A percentile compares a stretch with the other conserved stretches of the same genome.
These are phyloP conservation scores for Peromyscus melanophrys DNA, from an alignment of 2,797 vertebrate genomes.

Conservation along the genomic window DNA sequence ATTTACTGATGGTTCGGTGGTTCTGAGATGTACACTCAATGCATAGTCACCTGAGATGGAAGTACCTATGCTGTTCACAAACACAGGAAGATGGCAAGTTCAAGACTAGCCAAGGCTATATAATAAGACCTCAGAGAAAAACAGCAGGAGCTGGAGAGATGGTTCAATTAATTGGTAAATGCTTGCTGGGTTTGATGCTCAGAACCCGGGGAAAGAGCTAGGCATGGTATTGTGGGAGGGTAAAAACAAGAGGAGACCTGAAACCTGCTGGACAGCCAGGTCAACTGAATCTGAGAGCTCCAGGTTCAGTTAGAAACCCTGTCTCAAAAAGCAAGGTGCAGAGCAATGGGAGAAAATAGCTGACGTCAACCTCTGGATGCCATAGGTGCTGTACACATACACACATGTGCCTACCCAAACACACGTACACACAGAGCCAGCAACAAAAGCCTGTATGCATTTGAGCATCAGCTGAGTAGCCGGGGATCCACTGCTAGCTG, in stretches of 20 bases:
- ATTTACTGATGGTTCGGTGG: background rate
- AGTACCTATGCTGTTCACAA: background rate
- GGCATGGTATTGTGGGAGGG: too few species aligned
- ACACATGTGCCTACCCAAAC: background rate
- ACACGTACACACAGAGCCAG: background rate
- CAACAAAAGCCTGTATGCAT: background rate
- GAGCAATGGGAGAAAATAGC: background rate
- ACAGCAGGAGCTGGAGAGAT: background rate
- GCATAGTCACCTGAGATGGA: background rate
- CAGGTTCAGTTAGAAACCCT: background rate
- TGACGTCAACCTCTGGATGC: background rate
- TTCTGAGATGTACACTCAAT: background rate
- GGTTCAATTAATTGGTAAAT: background rate
- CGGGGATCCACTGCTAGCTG: background rate
- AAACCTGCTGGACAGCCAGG: accelerated
- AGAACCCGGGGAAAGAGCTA: background rate
- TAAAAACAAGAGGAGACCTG: background rate
- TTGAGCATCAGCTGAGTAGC: background rate
- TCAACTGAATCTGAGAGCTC: background rate
- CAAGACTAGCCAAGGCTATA: background rate
- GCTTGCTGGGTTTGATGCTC: background rate
- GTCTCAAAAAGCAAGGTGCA: background rate
- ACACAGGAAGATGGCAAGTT: background rate
- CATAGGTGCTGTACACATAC: background rate
- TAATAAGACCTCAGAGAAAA: background rate